Evolutionary conservation across 30 jellyfish, hydroid and myxozoan genomes (phyloP).

Genomic region (Cassiopea xamachana): DNA sequence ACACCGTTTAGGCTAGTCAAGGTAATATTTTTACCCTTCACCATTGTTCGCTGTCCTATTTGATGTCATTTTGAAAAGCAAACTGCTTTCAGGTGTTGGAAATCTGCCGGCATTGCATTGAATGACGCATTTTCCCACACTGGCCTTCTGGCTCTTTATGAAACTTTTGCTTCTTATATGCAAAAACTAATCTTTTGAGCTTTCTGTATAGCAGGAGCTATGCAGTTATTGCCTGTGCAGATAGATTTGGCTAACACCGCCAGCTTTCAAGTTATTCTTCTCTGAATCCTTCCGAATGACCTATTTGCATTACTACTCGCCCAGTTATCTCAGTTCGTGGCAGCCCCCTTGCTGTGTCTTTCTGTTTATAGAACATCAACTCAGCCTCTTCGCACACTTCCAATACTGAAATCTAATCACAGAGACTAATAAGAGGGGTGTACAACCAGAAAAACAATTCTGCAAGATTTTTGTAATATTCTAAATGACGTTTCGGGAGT

Average conservation of each 20-base stretch:
- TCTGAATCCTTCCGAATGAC: neutral
- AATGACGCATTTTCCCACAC: slow-evolving; percentile 13
- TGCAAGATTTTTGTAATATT: no score
- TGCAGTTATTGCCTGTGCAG: neutral
- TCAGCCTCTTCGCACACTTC: neutral
- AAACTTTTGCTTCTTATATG: neutral
- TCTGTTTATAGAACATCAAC: neutral
- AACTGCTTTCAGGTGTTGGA: neutral
- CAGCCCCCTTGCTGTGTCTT: neutral
- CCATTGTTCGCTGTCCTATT: neutral
- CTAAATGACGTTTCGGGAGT: no score
- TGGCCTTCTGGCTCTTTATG: neutral
- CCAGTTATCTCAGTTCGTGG: slow-evolving; percentile 16
- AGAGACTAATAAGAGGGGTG: neutral
- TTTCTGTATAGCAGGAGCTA: neutral
- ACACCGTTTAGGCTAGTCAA: neutral
- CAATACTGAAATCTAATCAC: neutral
- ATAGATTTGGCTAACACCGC: neutral
- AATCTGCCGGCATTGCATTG: neutral
- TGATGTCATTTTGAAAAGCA: neutral
- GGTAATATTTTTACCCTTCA: neutral
- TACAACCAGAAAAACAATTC: neutral
- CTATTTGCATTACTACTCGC: neutral
- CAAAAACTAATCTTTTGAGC: slow-evolving; percentile 2
- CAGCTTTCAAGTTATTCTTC: slow-evolving; percentile 4